Percentiles rank a stretch among this genome's conserved stretches.
phyloP scores from a whole-genome alignment of 1,140 invertebrate genomes.

The Wiebesia pumilae region DNA sequence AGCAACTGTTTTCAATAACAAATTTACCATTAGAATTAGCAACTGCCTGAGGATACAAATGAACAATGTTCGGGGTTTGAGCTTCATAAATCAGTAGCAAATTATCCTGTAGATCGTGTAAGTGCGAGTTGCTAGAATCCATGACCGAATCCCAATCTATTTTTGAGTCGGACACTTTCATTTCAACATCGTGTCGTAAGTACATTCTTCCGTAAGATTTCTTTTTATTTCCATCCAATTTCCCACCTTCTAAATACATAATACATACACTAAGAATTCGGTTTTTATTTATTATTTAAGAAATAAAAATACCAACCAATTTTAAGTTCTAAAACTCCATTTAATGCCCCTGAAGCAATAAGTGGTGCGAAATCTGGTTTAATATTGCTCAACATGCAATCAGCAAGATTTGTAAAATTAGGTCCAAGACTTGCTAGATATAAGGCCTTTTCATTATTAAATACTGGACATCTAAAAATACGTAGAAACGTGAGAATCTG shows the following conservation, averaged over 20 bases:
- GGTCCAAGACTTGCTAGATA: slow-evolving; percentile 75
- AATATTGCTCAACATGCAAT: slow-evolving; percentile 72
- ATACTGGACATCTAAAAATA: slow-evolving; percentile 70
- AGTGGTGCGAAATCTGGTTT: slow-evolving; percentile 73
- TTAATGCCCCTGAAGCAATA: slow-evolving; percentile 70
- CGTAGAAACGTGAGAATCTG: background rate
- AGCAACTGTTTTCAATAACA: background rate
- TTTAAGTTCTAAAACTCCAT: slow-evolving; percentile 68
- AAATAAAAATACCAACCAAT: slow-evolving; percentile 60
- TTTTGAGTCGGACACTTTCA: slow-evolving; percentile 65
- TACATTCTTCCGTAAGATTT: slow-evolving; percentile 69
- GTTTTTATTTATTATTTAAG: background rate
- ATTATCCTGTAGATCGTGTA: slow-evolving; percentile 78
- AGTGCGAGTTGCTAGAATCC: slow-evolving; percentile 69
- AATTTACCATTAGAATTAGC: slow-evolving; percentile 74
- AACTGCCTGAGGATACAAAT: slow-evolving; percentile 78
- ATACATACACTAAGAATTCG: slow-evolving; percentile 11
- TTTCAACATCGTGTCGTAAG: slow-evolving; percentile 65
- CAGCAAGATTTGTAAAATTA: slow-evolving; percentile 74
- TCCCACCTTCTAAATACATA: slow-evolving; percentile 65
- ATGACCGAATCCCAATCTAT: slow-evolving; percentile 73
- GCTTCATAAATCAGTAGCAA: slow-evolving; percentile 78
- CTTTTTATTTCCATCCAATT: slow-evolving; percentile 65
- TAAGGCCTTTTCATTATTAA: slow-evolving; percentile 73
- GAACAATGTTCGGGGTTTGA: slow-evolving; percentile 75